These are phyloP conservation scores for Bursaphelenchus okinawaensis DNA, from an alignment of 2,888 invertebrate genomes.

Conservation along the genomic window DNA sequence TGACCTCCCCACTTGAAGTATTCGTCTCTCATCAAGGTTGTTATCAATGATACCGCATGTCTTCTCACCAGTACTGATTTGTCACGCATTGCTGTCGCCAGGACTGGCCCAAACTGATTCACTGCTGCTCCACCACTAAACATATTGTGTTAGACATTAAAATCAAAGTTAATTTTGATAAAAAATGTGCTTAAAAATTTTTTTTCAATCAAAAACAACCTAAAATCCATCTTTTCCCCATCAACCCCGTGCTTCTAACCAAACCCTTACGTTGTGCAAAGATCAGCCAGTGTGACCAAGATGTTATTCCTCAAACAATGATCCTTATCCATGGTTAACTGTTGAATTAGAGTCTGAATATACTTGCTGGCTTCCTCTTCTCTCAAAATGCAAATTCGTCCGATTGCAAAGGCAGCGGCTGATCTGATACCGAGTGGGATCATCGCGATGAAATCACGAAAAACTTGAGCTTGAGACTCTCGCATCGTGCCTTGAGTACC, in stretches of 20 bases:
- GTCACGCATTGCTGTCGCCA: slow-evolving; percentile 66
- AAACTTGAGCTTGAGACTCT: neutral
- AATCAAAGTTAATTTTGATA: neutral
- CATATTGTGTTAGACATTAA: neutral
- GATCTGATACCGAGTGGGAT: slow-evolving; percentile 49
- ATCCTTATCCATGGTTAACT: slow-evolving; percentile 64
- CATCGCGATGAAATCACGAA: neutral
- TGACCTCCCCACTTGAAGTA: slow-evolving; percentile 62
- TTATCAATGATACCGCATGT: slow-evolving; percentile 68
- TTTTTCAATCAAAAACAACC: neutral
- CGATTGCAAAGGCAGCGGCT: slow-evolving; percentile 59
- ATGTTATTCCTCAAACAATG: slow-evolving; percentile 68
- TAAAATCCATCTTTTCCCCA: neutral
- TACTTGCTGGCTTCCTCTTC: slow-evolving; percentile 66
- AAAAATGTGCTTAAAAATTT: no score
- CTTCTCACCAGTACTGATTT: slow-evolving; percentile 65
- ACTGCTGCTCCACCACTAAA: slow-evolving; percentile 41
- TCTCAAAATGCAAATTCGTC: slow-evolving; percentile 64
- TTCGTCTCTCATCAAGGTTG: slow-evolving; percentile 70
- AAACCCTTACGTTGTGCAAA: slow-evolving; percentile 65
- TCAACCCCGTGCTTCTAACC: neutral
- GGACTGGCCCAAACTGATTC: slow-evolving; percentile 60
- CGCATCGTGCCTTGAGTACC: neutral
- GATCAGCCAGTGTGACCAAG: slow-evolving; percentile 66
- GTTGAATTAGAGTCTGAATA: slow-evolving; percentile 66